A percentile compares a stretch with the other conserved stretches of the same genome.
phyloP scores from a whole-genome alignment of 2,888 invertebrate species.

The Mesochorus sp. region DNA sequence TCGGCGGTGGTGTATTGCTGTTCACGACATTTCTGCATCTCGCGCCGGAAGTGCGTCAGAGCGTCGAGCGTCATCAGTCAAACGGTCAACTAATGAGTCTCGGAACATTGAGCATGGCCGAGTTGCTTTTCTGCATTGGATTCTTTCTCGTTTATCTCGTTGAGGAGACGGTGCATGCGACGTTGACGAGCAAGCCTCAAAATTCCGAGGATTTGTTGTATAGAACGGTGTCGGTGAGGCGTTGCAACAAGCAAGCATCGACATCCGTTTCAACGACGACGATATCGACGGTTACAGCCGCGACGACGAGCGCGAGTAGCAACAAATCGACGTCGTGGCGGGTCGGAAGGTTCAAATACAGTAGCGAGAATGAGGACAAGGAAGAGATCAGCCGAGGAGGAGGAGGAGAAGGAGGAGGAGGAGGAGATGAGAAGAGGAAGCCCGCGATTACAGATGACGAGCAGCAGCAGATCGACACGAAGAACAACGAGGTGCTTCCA shows the following conservation, averaged over 20 bases:
- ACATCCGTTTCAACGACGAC: constrained; percentile 61
- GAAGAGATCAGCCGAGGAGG: no score
- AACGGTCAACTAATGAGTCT: constrained; percentile 81
- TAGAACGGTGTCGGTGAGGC: constrained; percentile 84
- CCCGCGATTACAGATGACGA: constrained; percentile 30
- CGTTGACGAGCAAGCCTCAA: constrained; percentile 79
- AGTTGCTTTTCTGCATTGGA: constrained; percentile 85
- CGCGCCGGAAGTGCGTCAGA: constrained; percentile 86
- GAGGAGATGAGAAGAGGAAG: neutral
- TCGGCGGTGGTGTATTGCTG: constrained; percentile 87
- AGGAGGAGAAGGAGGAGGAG: no score
- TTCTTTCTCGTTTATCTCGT: constrained; percentile 87
- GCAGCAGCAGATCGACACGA: constrained; percentile 30
- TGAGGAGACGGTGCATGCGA: constrained; percentile 85
- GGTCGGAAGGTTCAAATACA: constrained; percentile 56
- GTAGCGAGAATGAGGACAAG: constrained; percentile 43
- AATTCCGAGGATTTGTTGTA: constrained; percentile 82
- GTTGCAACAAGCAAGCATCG: constrained; percentile 80
- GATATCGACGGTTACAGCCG: constrained; percentile 57
- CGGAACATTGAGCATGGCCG: constrained; percentile 83
- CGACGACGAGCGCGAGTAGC: constrained; percentile 45
- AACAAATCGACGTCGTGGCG: constrained; percentile 47
- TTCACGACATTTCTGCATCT: constrained; percentile 87
- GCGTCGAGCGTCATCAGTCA: constrained; percentile 82
- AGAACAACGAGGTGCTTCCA: constrained; percentile 66